Conservation (phyloP, 1,140 invertebrate species). For the Ceratina australensis region DNA sequence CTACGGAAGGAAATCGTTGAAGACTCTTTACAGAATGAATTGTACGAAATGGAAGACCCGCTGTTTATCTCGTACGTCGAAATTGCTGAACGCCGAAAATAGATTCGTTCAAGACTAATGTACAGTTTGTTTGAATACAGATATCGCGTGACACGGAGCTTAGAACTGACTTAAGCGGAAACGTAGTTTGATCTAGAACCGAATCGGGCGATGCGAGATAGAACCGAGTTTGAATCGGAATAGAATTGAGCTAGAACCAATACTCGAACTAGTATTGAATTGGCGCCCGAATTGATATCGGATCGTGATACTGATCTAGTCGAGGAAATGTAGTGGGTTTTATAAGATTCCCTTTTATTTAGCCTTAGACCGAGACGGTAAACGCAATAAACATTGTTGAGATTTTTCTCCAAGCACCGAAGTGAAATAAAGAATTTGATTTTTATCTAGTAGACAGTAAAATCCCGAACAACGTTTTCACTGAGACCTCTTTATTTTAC, state of each 20-base stretch:
- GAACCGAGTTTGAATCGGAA: conserved; percentile 1
- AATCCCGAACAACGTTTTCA: too few species aligned
- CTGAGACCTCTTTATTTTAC: too few species aligned
- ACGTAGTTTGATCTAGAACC: background rate
- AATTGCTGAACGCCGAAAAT: background rate
- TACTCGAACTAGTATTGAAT: conserved; percentile 3
- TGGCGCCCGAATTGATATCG: conserved; percentile 6
- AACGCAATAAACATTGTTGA: too few species aligned
- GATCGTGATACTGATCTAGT: background rate
- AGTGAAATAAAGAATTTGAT: too few species aligned
- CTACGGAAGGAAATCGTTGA: too few species aligned
- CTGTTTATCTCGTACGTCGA: too few species aligned
- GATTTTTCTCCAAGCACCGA: background rate
- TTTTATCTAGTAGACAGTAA: too few species aligned
- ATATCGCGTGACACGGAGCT: background rate
- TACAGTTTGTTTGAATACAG: background rate
- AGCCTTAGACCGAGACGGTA: too few species aligned
- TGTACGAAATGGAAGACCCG: too few species aligned
- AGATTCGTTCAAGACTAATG: background rate
- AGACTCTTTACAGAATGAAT: too few species aligned
- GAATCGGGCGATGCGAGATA: background rate
- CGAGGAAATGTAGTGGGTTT: background rate
- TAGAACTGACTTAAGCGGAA: conserved; percentile 9
- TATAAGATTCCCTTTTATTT: background rate
- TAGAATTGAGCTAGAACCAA: conserved; percentile 12